These are phyloP conservation scores for Aquatica leii DNA, from an alignment of 2,888 invertebrate genomes.

Conservation along the genomic window DNA sequence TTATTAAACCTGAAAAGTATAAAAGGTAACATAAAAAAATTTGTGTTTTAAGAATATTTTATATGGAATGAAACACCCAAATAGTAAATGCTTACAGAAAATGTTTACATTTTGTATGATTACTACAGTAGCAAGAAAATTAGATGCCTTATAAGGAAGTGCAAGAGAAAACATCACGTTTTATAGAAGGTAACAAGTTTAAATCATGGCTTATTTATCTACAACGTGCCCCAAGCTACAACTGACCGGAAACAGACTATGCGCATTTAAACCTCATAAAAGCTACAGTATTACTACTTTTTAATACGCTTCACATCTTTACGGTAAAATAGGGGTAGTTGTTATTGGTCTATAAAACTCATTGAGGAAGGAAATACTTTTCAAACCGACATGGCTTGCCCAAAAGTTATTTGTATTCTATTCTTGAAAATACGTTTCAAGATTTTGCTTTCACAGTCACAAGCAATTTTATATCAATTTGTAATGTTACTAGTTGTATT, in stretches of 20 bases:
- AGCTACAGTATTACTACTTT: slow-evolving; percentile 29
- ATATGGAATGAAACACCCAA: background rate
- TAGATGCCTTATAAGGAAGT: slow-evolving; percentile 6
- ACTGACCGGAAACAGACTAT: slow-evolving; percentile 29
- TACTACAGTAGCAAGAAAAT: background rate
- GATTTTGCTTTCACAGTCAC: slow-evolving; percentile 31
- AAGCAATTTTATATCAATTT: slow-evolving; percentile 29
- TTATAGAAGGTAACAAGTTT: slow-evolving; percentile 27
- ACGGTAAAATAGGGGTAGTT: slow-evolving; percentile 34
- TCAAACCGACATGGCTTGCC: slow-evolving; percentile 19
- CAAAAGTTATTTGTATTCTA: slow-evolving; percentile 28
- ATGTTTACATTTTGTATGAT: background rate
- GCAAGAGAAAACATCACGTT: slow-evolving; percentile 24
- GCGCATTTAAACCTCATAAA: slow-evolving; percentile 32
- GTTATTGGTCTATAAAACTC: slow-evolving; percentile 41
- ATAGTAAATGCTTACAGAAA: background rate
- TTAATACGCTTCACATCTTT: slow-evolving; percentile 32
- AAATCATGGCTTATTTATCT: slow-evolving; percentile 33
- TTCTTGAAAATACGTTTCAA: slow-evolving; percentile 22
- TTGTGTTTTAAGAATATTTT: too few species aligned
- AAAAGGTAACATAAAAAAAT: too few species aligned
- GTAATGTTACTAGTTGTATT: slow-evolving; percentile 27
- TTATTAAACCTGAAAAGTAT: too few species aligned
- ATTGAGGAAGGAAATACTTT: slow-evolving; percentile 31
- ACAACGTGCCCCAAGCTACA: slow-evolving; percentile 24